Evolutionary conservation across 2,113 vertebrate species (phyloP), one percentile per base, ranked within the genome.

Genomic region (Geococcyx californianus): DNA sequence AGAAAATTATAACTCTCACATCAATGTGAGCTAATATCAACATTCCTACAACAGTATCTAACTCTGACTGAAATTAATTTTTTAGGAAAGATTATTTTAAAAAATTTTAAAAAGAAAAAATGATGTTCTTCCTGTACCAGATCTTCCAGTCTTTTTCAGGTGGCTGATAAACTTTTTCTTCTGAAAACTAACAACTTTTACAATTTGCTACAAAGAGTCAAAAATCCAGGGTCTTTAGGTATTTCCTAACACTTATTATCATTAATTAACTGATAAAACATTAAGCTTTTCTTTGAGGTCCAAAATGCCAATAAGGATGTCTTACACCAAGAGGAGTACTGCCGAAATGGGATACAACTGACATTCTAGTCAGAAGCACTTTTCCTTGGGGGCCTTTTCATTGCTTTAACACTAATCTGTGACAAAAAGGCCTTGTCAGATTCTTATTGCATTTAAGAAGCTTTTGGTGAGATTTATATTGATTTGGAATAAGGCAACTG

Each of bases 391-490:
- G 96, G 92, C 94, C 92, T 93, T 97, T 98, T 97, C 97, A 97
- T 98, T 97, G 97, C 96, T 96, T 97, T 97, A 97, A 97, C 95
- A 96, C 97, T 98, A 98, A 98, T 98, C 96, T 97, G 97, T 98
- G 97, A 98, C 98, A 98, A 98, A 98, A 98, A 95, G 96, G 96
- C 77, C 97, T 97, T 98, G 97, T 98, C 98, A 97, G 95, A 87
- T 94, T 97, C 97, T 98, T 98, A 98, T 97, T 98, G 91, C 97
- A 52, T 98, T 98, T 98, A 98, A 98, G 97, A 97, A 97, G 97
- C 94, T 98, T 97, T 98, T 95, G 97, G 97, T 97, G 96, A 98
- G 98, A 98, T 98, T 98, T 98, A 95, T 98, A 99, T 99, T 98
- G 98, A 99, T 99, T 98, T 96, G 72, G 96, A 97, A 90, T 97